phyloP scores from a whole-genome alignment of 2,113 vertebrate species.

The Sporophila hypoxantha region DNA sequence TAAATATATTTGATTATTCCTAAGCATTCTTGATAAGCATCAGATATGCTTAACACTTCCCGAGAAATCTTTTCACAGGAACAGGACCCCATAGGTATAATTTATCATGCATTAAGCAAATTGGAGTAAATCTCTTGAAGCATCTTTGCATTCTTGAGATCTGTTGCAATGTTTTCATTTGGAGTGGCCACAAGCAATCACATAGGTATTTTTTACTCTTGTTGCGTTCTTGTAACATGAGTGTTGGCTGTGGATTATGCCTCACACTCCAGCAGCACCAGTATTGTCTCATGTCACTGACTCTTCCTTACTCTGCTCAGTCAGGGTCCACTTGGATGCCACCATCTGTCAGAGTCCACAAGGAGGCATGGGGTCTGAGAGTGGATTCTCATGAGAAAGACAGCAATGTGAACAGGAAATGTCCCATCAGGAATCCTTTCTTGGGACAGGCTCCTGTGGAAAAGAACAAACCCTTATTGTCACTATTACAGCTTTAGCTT shows the following conservation, averaged over 20 bases:
- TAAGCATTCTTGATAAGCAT: neutral
- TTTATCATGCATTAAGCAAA: neutral
- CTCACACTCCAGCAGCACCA: neutral
- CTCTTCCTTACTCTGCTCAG: neutral
- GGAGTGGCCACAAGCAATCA: neutral
- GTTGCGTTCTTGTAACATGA: neutral
- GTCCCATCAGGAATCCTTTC: constrained; percentile 64
- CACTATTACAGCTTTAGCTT: constrained; percentile 46
- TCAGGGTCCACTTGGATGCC: constrained; percentile 6
- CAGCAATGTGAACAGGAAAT: constrained; percentile 66
- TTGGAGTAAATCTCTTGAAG: neutral
- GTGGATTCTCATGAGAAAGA: constrained; percentile 74
- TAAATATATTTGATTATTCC: neutral
- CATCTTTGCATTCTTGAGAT: neutral
- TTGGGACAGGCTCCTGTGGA: constrained; percentile 64
- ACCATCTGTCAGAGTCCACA: constrained; percentile 23
- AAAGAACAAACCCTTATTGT: constrained; percentile 68
- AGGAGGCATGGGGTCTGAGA: neutral
- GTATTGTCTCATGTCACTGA: neutral
- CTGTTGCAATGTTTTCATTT: neutral
- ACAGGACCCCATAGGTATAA: neutral
- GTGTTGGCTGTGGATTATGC: neutral
- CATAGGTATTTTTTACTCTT: neutral
- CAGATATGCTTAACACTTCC: neutral
- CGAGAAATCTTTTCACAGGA: neutral